A percentile compares a stretch with the other conserved stretches of the same genome.
These are phyloP conservation scores for Ailuropoda melanoleuca DNA, from an alignment of 2,113 vertebrate genomes.

Conservation along the genomic window DNA sequence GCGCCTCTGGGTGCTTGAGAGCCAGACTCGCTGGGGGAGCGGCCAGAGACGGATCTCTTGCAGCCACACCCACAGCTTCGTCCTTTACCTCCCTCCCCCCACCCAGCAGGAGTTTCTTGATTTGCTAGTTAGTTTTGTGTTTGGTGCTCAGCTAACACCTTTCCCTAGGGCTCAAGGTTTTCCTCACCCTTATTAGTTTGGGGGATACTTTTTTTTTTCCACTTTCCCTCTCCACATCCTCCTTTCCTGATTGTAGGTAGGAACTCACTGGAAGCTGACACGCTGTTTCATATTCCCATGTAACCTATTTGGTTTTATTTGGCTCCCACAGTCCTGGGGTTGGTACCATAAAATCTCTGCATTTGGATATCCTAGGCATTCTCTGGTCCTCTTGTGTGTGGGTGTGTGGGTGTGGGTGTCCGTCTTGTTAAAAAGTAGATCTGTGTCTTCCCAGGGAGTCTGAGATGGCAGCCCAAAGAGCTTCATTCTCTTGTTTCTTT, in stretches of 20 bases:
- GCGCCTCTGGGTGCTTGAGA: not conserved
- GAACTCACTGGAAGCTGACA: not conserved
- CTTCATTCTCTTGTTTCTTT: not conserved
- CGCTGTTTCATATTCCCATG: not conserved
- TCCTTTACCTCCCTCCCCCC: not conserved
- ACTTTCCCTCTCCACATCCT: not conserved
- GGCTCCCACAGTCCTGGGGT: not conserved
- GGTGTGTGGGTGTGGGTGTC: too few species aligned
- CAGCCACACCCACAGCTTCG: fast-evolving
- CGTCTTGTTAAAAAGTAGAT: not conserved
- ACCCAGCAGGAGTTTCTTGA: not conserved
- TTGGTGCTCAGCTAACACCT: not conserved
- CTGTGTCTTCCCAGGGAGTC: not conserved
- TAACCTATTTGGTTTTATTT: not conserved
- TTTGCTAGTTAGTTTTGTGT: not conserved
- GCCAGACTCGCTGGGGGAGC: too few species aligned
- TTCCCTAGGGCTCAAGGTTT: not conserved
- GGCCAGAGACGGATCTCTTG: not conserved
- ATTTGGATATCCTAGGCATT: not conserved
- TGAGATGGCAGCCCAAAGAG: fast-evolving
- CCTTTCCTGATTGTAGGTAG: not conserved
- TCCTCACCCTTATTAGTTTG: not conserved
- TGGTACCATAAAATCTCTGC: not conserved
- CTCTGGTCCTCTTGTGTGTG: not conserved
- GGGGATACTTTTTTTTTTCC: not conserved